A percentile compares a stretch with the other conserved stretches of the same genome.
phyloP scores from a whole-genome alignment of 2,888 invertebrate species.

The Lydus trimaculatus region DNA sequence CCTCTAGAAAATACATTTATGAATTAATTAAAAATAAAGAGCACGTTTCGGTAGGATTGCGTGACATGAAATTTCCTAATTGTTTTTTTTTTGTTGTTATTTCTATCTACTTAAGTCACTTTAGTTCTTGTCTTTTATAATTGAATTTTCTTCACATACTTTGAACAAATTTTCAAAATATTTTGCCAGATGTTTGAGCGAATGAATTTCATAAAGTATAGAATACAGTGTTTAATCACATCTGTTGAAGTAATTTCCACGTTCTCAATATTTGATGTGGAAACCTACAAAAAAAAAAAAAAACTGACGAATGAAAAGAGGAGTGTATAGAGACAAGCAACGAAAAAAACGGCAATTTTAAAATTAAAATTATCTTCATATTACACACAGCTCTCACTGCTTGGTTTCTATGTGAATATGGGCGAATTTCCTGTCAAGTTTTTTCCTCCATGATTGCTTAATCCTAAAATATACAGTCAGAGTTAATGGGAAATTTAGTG shows the following conservation, averaged over 20 bases:
- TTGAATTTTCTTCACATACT: not conserved
- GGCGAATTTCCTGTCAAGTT: not conserved
- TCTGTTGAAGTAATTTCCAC: not conserved
- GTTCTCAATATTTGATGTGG: not conserved
- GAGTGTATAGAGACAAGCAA: not conserved
- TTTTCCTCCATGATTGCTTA: not conserved
- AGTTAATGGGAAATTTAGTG: not conserved
- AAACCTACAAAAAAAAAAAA: not conserved
- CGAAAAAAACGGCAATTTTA: conserved; percentile 17
- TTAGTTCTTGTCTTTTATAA: not conserved
- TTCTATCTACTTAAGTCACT: conserved; percentile 11
- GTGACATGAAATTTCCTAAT: conserved; percentile 18
- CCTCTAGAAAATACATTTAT: conserved; percentile 18
- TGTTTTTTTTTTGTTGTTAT: not conserved
- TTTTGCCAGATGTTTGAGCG: not conserved
- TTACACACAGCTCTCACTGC: not conserved
- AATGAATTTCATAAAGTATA: not conserved
- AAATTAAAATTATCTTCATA: conserved; percentile 25
- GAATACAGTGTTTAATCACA: not conserved
- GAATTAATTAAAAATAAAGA: conserved; percentile 22
- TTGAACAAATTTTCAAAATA: not conserved
- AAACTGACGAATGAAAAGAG: not conserved
- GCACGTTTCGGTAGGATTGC: conserved; percentile 13
- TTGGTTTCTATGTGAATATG: not conserved
- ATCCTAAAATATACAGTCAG: not conserved